Conservation (phyloP, 2,797 vertebrate species). For the Argya squamiceps region DNA sequence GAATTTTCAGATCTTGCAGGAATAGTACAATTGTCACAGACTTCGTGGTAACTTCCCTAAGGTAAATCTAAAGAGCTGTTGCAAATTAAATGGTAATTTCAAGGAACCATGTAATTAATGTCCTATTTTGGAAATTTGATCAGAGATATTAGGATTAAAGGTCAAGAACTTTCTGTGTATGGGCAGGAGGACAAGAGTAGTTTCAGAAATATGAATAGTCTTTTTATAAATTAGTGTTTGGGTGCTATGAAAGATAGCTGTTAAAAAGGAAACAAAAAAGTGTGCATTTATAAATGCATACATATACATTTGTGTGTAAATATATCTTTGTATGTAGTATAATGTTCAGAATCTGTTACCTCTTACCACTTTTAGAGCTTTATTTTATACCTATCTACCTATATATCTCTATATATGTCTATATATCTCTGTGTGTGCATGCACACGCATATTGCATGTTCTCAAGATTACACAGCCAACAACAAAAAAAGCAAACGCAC, state of each 20-base stretch:
- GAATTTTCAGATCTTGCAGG: neutral
- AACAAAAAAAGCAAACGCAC: neutral
- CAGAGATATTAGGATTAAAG: neutral
- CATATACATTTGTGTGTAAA: fast-evolving
- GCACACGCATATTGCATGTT: neutral
- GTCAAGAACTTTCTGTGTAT: neutral
- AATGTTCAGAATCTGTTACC: neutral
- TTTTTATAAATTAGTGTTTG: neutral
- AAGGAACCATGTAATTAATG: neutral
- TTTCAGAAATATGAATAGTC: neutral
- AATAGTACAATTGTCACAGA: neutral
- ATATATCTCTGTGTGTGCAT: neutral
- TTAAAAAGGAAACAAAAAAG: neutral
- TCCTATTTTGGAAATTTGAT: neutral
- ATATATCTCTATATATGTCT: too few species aligned
- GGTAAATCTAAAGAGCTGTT: neutral
- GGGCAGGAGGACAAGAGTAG: neutral
- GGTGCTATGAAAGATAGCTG: neutral
- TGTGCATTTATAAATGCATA: neutral
- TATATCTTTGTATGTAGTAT: neutral
- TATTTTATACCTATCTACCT: neutral
- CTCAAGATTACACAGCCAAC: neutral
- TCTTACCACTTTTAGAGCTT: neutral
- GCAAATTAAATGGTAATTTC: neutral
- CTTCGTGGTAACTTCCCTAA: neutral